These are phyloP conservation scores for Merluccius polli DNA, from an alignment of 2,797 vertebrate species.

Conservation along the genomic window DNA sequence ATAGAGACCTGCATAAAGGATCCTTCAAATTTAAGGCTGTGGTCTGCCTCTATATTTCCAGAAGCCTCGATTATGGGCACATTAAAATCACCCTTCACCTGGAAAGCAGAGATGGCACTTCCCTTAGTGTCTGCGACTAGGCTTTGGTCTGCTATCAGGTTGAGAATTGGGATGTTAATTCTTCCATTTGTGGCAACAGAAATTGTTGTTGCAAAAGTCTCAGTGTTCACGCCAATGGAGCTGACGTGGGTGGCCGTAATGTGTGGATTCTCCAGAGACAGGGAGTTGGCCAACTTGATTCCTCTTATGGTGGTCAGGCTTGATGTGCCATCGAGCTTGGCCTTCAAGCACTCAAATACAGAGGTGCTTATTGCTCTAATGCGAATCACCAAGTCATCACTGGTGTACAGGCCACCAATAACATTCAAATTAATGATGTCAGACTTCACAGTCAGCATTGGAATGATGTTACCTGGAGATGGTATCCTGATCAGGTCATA, in stretches of 20 bases:
- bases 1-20: conserved; percentile 74
- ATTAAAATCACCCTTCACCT: conserved; percentile 73
- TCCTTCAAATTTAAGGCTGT: conserved; percentile 79
- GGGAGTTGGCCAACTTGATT: conserved; percentile 83
- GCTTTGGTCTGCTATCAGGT: conserved; percentile 72
- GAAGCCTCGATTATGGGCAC: conserved; percentile 61
- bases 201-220: conserved; percentile 58
- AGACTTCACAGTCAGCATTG: conserved; percentile 89
- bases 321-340: conserved; percentile 84
- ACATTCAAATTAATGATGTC: conserved; percentile 81
- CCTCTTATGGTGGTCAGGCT: conserved; percentile 84
- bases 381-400: conserved; percentile 82
- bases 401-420: conserved; percentile 78
- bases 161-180: conserved; percentile 61
- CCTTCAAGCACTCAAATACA: conserved; percentile 77
- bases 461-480: conserved; percentile 81
- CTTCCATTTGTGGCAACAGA: conserved; percentile 63
- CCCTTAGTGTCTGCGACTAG: conserved; percentile 75
- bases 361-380: conserved; percentile 80
- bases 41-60: conserved; percentile 69
- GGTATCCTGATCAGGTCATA: conserved; percentile 75
- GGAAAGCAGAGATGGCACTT: conserved; percentile 64
- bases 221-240: conserved; percentile 70
- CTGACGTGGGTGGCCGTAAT: conserved; percentile 76
- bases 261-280: conserved; percentile 72